Evolutionary conservation across 1,140 invertebrate genomes (phyloP).

Genomic region (Megalonaias nervosa): DNA sequence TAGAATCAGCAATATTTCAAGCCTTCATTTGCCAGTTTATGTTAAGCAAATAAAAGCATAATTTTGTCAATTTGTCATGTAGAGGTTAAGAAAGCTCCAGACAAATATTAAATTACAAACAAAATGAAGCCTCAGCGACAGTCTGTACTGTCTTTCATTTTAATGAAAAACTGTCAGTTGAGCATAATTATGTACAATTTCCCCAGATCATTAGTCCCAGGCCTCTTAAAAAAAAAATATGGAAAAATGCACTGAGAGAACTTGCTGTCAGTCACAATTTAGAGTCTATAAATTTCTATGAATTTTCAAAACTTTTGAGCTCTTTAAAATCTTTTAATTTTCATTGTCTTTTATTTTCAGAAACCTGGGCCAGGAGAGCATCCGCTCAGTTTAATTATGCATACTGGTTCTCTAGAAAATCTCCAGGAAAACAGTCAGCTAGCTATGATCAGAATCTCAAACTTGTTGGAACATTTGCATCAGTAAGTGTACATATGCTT

Average conservation of each 20-base stretch:
- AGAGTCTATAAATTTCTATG: background rate
- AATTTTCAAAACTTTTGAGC: background rate
- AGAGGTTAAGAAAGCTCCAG: no score
- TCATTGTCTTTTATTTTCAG: constrained; percentile 33
- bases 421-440: constrained; percentile 77
- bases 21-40: no score
- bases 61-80: no score
- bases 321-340: background rate
- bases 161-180: background rate
- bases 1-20: no score
- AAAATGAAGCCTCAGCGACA: no score
- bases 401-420: constrained; percentile 89
- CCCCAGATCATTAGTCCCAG: background rate
- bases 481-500: constrained; percentile 62
- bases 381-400: constrained; percentile 91
- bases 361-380: constrained; percentile 81
- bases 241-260: background rate
- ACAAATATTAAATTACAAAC: no score
- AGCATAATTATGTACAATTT: background rate
- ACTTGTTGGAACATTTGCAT: constrained; percentile 80
- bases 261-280: background rate
- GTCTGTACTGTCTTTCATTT: no score
- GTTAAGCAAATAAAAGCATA: no score
- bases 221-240: background rate
- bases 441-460: constrained; percentile 84